Conservation (phyloP, 2,888 invertebrate genomes). For the Dasysyrphus albostriatus region DNA sequence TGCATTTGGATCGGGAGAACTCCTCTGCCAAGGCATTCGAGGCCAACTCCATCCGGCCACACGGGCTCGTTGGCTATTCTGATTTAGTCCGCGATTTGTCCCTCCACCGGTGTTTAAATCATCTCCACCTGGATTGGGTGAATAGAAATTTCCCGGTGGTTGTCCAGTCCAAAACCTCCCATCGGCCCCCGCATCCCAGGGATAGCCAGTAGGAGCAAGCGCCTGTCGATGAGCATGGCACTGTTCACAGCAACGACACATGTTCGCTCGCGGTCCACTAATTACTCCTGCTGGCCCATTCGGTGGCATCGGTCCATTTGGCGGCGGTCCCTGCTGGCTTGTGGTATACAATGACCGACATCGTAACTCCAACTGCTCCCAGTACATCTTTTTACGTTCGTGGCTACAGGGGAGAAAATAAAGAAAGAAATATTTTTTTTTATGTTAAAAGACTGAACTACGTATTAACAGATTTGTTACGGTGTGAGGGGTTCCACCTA, state of each 20-base stretch:
- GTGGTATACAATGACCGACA: conserved; percentile 90
- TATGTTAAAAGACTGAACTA: neutral
- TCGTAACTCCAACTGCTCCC: conserved; percentile 94
- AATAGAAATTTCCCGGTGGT: conserved; percentile 91
- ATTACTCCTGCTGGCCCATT: conserved; percentile 81
- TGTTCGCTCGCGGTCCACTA: conserved; percentile 81
- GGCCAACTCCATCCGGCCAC: conserved; percentile 88
- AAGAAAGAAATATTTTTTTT: conserved; percentile 5
- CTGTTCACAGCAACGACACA: conserved; percentile 89
- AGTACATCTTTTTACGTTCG: conserved; percentile 97
- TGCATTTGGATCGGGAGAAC: conserved; percentile 82
- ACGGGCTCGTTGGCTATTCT: conserved; percentile 77
- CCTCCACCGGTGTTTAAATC: conserved; percentile 78
- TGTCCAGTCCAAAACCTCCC: conserved; percentile 85
- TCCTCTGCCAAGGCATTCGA: conserved; percentile 89
- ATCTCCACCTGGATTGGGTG: conserved; percentile 91
- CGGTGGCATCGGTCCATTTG: conserved; percentile 80
- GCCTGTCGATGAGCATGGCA: conserved; percentile 86
- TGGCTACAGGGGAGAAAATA: conserved; percentile 85
- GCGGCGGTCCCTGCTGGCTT: conserved; percentile 81
- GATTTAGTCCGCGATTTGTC: conserved; percentile 80
- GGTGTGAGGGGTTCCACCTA: conserved; percentile 80
- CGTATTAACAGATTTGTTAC: conserved; percentile 57
- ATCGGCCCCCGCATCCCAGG: conserved; percentile 85
- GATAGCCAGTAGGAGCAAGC: conserved; percentile 85